phyloP scores from a whole-genome alignment of 2,888 invertebrate species.

The Microchrysa polita region DNA sequence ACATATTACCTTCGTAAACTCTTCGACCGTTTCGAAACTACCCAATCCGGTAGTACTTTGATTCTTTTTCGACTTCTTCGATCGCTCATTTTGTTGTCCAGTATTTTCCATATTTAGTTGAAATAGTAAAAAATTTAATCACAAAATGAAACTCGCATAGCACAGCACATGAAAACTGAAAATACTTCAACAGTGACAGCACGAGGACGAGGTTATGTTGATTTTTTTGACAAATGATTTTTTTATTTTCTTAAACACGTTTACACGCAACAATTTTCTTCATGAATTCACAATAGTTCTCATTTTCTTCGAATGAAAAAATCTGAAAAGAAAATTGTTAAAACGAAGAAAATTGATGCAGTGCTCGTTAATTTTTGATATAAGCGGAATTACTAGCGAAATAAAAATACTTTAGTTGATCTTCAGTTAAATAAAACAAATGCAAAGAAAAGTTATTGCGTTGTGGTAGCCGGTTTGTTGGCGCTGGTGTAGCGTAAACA shows the following conservation, averaged over 20 bases:
- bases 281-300: too few species aligned
- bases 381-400: too few species aligned
- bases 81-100: background rate
- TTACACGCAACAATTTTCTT: too few species aligned
- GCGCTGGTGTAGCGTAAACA: conserved; percentile 22
- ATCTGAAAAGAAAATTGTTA: too few species aligned
- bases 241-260: background rate
- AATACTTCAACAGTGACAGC: background rate
- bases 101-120: background rate
- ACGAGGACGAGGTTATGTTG: background rate
- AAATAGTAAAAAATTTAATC: background rate
- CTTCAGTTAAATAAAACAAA: too few species aligned
- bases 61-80: background rate
- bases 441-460: too few species aligned
- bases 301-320: too few species aligned
- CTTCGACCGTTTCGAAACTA: conserved; percentile 18
- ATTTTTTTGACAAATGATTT: background rate
- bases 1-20: conserved; percentile 33
- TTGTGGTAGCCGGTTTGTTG: conserved; percentile 4
- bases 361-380: too few species aligned
- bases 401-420: too few species aligned
- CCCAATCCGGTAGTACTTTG: conserved; percentile 10
- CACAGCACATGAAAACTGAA: conserved; percentile 37
- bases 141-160: too few species aligned
- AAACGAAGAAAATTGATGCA: too few species aligned